phyloP scores from a whole-genome alignment of 2,113 vertebrate species.

The Toxotes chatareus region DNA sequence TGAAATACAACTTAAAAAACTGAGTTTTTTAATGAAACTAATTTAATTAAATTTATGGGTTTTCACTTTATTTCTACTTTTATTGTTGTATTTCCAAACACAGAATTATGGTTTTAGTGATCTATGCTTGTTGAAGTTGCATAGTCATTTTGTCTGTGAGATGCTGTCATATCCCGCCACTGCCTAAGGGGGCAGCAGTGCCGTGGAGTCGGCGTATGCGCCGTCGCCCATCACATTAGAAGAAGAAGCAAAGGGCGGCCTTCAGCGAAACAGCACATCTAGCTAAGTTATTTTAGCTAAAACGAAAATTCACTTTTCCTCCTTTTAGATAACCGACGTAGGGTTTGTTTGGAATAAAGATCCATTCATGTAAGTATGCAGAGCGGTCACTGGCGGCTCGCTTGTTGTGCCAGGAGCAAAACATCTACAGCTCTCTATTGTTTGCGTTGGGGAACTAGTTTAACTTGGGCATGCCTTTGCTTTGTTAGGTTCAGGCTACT shows the following conservation, averaged over 20 bases:
- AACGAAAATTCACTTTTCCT: constrained; percentile 49
- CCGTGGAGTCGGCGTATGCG: neutral
- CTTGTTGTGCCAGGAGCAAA: neutral
- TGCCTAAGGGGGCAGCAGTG: constrained; percentile 37
- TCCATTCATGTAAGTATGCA: constrained; percentile 75
- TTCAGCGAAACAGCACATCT: constrained; percentile 51
- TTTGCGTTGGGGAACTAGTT: constrained; percentile 77
- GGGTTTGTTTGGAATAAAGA: constrained; percentile 51
- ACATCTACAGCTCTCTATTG: constrained; percentile 66
- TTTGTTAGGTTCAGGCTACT: constrained; percentile 66
- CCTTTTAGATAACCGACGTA: constrained; percentile 21
- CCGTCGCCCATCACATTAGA: constrained; percentile 12
- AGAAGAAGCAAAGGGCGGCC: constrained; percentile 75
- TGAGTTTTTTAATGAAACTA: too few relatives aligned
- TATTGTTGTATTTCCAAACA: neutral
- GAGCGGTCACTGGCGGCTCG: neutral
- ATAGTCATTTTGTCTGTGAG: neutral
- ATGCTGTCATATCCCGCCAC: neutral
- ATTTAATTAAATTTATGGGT: neutral
- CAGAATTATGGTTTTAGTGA: neutral
- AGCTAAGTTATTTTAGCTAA: constrained; percentile 68
- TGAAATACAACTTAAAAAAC: too few relatives aligned
- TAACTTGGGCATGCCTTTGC: constrained; percentile 72
- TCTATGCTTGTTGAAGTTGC: neutral
- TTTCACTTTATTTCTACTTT: neutral